Evolutionary conservation across 2,797 vertebrate genomes (phyloP), one percentile per base, ranked within the genome.

Genomic region (Triplophysa yarkandensis): DNA sequence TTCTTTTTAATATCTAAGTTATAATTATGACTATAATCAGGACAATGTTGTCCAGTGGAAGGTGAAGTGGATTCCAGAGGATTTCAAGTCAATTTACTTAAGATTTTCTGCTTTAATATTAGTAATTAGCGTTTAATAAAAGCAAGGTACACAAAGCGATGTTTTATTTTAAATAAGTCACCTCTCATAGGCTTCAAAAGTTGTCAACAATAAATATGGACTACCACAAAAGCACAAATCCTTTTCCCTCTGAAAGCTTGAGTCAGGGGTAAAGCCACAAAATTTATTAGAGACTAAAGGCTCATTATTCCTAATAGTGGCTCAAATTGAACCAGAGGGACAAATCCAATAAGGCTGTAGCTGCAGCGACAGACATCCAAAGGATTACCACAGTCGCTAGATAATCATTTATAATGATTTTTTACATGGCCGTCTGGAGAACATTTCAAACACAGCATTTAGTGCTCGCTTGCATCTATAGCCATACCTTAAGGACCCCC

Each of bases 221-320:
- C 30, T 19, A 41, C 32, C 34, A 48, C 50, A 48, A 46, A n/a
- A 54, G 66, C 32, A 55, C 46, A 74, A 71, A 75, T 58, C 41
- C 39, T 11, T 68, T 57, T 50, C 41, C 32, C 17, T 58, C 57
- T 61, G 25, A 77, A 69, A 10, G 21, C 14, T 58, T 65, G 72
- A 76, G 61, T 80, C 60, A 73, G 76, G 78, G 64, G 30, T 74
- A 74, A 73, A 74, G 67, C 57, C 32, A 21, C 19, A 39, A 74
- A 75, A 75, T 81, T 79, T 81, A 77, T 81, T 83, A 80, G 82
- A 10, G 30, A 60, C 63, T 66, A 62, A 79, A 77, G 52, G 65
- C 58, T 64, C 72, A 80, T 82, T 82, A 80, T 77, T 82, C 76
- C 72, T 82, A 80, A 80, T 82, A 66, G 81, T 65, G 46, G 72